phyloP scores from a whole-genome alignment of 2,113 vertebrate species.

The Clarias gariepinus region DNA sequence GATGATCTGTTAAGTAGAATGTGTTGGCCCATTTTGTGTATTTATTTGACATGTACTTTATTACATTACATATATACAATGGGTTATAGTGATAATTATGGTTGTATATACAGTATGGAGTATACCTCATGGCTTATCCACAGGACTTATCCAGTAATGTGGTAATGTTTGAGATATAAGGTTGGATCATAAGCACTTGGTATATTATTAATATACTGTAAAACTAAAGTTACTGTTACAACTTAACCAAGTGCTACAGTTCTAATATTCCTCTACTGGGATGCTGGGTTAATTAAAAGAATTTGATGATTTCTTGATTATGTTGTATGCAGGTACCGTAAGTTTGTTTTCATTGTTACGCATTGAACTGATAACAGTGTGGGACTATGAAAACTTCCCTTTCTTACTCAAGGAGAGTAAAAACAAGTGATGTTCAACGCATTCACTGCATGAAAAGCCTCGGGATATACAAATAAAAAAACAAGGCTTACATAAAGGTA shows the following conservation, averaged over 20 bases:
- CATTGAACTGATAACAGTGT: no score
- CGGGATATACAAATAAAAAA: background rate
- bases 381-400: background rate
- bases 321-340: background rate
- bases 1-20: background rate
- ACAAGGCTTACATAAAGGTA: background rate
- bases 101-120: background rate
- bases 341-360: background rate
- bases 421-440: background rate
- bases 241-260: background rate
- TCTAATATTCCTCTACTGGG: background rate
- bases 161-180: background rate
- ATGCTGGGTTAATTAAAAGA: background rate
- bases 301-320: no score
- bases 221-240: background rate
- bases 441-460: background rate
- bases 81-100: background rate
- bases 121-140: background rate
- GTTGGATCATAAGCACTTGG: background rate
- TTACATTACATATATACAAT: background rate
- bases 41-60: background rate
- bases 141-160: background rate
- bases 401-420: background rate
- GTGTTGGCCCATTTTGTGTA: background rate
- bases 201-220: background rate